Percentiles rank a stretch among this genome's conserved stretches.
phyloP scores from a whole-genome alignment of 1,140 invertebrate species.

The Drosophila lini region DNA sequence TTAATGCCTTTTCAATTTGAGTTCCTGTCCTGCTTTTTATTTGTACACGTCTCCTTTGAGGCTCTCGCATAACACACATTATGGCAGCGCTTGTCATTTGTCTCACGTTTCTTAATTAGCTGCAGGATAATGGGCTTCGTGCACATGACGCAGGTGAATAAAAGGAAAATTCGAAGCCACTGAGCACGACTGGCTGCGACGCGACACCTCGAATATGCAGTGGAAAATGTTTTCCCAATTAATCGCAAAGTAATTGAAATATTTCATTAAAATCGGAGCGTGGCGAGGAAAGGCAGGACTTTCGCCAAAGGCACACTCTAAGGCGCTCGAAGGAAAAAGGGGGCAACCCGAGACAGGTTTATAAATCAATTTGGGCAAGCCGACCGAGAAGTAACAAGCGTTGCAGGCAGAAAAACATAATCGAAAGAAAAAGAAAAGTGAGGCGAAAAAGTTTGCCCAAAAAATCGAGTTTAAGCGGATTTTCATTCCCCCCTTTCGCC shows the following conservation, averaged over 20 bases:
- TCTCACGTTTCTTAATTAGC: constrained; percentile 82
- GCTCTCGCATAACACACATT: constrained; percentile 48
- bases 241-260: constrained; percentile 80
- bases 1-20: constrained; percentile 18
- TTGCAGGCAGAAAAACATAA: constrained; percentile 34
- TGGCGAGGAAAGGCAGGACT: constrained; percentile 27
- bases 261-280: constrained; percentile 65
- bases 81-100: constrained; percentile 76
- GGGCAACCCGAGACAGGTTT: constrained; percentile 68
- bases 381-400: constrained; percentile 51
- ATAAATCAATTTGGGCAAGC: constrained; percentile 75
- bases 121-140: constrained; percentile 70
- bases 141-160: constrained; percentile 67
- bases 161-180: constrained; percentile 38
- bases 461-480: constrained; percentile 66
- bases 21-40: constrained; percentile 24
- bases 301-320: constrained; percentile 28
- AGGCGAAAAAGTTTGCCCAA: constrained; percentile 48
- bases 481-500: constrained; percentile 42
- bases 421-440: constrained; percentile 31
- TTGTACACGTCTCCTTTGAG: constrained; percentile 33
- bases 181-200: constrained; percentile 27
- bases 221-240: constrained; percentile 57
- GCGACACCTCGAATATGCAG: constrained; percentile 54
- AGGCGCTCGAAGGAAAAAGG: constrained; percentile 15